Evolutionary conservation across 1,140 invertebrate species (phyloP).

Genomic region (Cardiocondyla obscurior): DNA sequence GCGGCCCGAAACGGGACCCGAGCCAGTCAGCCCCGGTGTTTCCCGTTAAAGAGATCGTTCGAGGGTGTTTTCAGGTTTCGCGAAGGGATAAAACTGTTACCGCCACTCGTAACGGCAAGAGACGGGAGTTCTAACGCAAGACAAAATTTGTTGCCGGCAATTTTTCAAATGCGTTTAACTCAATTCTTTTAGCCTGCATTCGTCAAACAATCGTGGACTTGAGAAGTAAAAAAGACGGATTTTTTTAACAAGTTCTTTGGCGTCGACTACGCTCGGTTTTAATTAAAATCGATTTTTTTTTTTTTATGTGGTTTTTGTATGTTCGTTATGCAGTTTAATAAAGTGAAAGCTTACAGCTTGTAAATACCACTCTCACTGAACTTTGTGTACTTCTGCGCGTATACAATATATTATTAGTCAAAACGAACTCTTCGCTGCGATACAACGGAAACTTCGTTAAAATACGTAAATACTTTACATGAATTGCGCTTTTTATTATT

Average conservation of each 20-base stretch:
- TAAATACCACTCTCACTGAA: not conserved
- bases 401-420: not conserved
- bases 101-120: slow-evolving; percentile 24
- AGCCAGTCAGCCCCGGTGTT: not conserved
- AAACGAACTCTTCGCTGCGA: not conserved
- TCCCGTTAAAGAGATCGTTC: slow-evolving; percentile 58
- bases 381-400: not conserved
- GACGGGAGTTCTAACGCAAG: not conserved
- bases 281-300: not conserved
- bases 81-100: slow-evolving; percentile 19
- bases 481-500: slow-evolving; percentile 29
- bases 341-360: not conserved
- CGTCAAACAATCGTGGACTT: not conserved
- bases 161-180: not conserved
- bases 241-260: not conserved
- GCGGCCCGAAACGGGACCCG: slow-evolving; percentile 49
- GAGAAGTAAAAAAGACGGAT: not conserved
- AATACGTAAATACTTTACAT: slow-evolving; percentile 39
- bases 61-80: slow-evolving; percentile 63
- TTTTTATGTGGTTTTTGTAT: not conserved
- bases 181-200: not conserved
- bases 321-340: not conserved
- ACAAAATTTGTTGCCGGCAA: slow-evolving; percentile 10
- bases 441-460: slow-evolving; percentile 30
- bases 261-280: not conserved